A percentile compares a stretch with the other conserved stretches of the same genome.
phyloP scores from a whole-genome alignment of 64 coral and sea anemone species.

The Platygyra sinensis region DNA sequence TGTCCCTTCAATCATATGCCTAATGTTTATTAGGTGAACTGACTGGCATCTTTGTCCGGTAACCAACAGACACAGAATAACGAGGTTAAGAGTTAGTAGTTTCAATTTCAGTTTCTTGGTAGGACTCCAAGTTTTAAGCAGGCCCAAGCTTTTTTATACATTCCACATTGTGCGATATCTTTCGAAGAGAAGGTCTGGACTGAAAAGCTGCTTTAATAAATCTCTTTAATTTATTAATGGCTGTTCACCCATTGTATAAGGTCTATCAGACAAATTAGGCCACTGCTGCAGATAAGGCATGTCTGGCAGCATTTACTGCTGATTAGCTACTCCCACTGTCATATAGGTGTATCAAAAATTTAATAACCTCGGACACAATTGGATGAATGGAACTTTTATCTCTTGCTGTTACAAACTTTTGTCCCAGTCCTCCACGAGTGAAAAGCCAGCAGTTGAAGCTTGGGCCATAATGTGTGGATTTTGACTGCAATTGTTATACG shows the following conservation, averaged over 20 bases:
- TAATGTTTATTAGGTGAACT: slow-evolving; percentile 40
- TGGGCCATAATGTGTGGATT: too few relatives aligned
- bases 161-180: slow-evolving; percentile 48
- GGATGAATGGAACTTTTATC: too few relatives aligned
- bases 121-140: slow-evolving; percentile 47
- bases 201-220: too few relatives aligned
- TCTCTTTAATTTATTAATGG: too few relatives aligned
- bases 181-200: too few relatives aligned
- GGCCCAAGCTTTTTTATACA: slow-evolving; percentile 33
- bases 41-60: too few relatives aligned
- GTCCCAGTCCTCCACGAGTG: too few relatives aligned
- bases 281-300: slow-evolving; percentile 49
- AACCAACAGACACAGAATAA: slow-evolving; percentile 62
- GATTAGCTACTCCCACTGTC: slow-evolving; percentile 48
- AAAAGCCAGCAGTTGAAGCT: too few relatives aligned
- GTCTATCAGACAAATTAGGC: too few relatives aligned
- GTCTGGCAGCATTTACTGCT: slow-evolving; percentile 52
- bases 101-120: slow-evolving; percentile 32
- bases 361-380: slow-evolving; percentile 42
- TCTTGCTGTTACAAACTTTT: too few relatives aligned
- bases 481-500: too few relatives aligned
- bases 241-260: too few relatives aligned
- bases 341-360: slow-evolving; percentile 41
- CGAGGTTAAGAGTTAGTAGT: slow-evolving; percentile 40
- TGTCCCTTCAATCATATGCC: slow-evolving; percentile 36